These are phyloP conservation scores for Eupithecia subumbrata DNA, from an alignment of 2,888 invertebrate genomes.

Conservation along the genomic window DNA sequence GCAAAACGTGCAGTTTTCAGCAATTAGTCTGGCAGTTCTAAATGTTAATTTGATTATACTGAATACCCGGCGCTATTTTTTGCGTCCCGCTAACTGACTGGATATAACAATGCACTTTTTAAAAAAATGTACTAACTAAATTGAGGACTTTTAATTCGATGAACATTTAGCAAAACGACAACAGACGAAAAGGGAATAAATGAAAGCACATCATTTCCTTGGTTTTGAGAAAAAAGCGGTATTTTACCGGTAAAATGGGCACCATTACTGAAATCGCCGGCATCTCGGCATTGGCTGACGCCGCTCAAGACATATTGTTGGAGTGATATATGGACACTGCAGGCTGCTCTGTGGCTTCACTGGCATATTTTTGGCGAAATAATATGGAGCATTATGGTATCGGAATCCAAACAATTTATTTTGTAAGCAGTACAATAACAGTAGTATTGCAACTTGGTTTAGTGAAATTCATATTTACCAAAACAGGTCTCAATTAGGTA, in stretches of 20 bases:
- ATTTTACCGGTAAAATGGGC: constrained; percentile 38
- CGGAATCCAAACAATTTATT: neutral
- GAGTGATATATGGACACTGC: constrained; percentile 15
- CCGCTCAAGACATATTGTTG: constrained; percentile 16
- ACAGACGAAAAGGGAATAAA: constrained; percentile 17
- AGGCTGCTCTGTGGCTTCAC: neutral
- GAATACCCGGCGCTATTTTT: constrained; percentile 12
- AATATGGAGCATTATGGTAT: neutral
- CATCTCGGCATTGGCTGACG: constrained; percentile 24
- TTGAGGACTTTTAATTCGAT: neutral
- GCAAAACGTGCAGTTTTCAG: constrained; percentile 18
- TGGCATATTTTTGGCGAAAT: neutral
- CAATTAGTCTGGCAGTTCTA: constrained; percentile 25
- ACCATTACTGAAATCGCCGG: constrained; percentile 40
- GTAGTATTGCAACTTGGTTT: neutral
- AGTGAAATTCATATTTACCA: neutral
- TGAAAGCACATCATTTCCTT: constrained; percentile 36
- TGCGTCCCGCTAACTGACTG: neutral
- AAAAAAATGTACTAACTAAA: constrained; percentile 10
- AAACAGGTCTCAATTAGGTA: neutral
- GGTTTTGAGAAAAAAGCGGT: constrained; percentile 28
- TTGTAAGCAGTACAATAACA: neutral
- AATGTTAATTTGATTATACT: constrained; percentile 30
- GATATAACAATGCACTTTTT: constrained; percentile 11
- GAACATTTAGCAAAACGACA: too few relatives aligned